Evolutionary conservation across 2,797 vertebrate species (phyloP).

Genomic region (Chelon labrosus): DNA sequence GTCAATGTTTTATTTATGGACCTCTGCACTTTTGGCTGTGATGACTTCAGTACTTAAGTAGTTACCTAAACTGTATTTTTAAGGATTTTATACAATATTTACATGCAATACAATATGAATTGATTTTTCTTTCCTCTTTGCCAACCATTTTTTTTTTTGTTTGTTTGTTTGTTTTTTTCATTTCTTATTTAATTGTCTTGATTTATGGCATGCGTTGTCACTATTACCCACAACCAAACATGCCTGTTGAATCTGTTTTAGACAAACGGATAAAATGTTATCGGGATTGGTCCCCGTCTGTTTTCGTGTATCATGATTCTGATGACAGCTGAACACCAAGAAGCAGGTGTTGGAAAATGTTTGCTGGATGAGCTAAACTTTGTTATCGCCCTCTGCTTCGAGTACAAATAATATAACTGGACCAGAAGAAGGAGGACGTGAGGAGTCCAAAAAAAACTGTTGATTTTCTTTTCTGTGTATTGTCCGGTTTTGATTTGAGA

Average conservation of each 20-base stretch:
- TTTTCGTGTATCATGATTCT: conserved; percentile 66
- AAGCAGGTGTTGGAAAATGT: conserved; percentile 65
- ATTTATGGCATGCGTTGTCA: conserved; percentile 75
- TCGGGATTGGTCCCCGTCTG: conserved; percentile 52
- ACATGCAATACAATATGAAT: conserved; percentile 88
- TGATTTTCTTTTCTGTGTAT: conserved; percentile 56
- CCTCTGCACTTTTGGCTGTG: conserved; percentile 92
- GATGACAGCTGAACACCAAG: conserved; percentile 69
- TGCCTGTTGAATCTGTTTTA: conserved; percentile 74
- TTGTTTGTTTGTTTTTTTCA: conserved; percentile 33
- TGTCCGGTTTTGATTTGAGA: conserved; percentile 51
- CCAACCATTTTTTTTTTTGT: conserved; percentile 69
- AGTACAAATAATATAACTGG: conserved; percentile 48
- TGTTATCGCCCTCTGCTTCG: conserved; percentile 58
- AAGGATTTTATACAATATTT: conserved; percentile 91
- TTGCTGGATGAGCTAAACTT: conserved; percentile 70
- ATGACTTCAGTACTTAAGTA: conserved; percentile 89
- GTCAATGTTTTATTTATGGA: conserved; percentile 87
- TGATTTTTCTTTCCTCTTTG: conserved; percentile 73
- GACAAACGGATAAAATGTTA: conserved; percentile 43
- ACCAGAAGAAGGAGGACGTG: conserved; percentile 29
- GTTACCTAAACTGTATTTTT: conserved; percentile 90
- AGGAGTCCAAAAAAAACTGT: conserved; percentile 33
- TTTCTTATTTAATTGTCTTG: conserved; percentile 77
- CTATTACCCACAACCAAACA: conserved; percentile 74